Evolutionary conservation across 2,888 invertebrate species (phyloP), one percentile per base, ranked within the genome.

Genomic region (Macrosiphum euphorbiae): DNA sequence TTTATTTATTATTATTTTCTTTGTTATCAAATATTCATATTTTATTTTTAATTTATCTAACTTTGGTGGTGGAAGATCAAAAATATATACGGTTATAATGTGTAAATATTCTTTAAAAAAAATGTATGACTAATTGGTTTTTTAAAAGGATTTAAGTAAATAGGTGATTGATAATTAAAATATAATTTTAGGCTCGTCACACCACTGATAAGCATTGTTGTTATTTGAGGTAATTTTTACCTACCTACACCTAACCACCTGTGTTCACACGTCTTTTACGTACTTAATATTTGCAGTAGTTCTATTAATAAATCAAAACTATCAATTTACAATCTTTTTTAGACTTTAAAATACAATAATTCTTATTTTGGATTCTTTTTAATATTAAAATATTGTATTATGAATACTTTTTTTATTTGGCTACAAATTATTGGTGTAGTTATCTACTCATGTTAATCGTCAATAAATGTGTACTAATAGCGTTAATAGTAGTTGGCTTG

Each of bases 161-260:
- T 67, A n/a, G n/a, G n/a, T 67, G 5, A 67, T 16, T 67, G n/a
- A n/a, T 67, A n/a, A 47, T 16, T 52, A 24, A 61, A 90, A 90
- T 44, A 67, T 58, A 58, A 58, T 24, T 90, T 26, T 13, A 91
- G 41, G 41, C 52, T 92, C 41, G 28, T 92, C 88, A 88, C 67
- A 52, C 67, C 41, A 52, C 67, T 88, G 41, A 88, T 26, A 87
- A 92, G 26, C 24, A 86, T 91, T 52, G 35, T 85, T 91, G 44
- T 88, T 47, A 78, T 91, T 91, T 91, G 3, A 50, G 41, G 35
- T 91, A n/a, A 67, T 50, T 61, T 67, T 91, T 50, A 16, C 41
- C 20, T 78, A 67, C 88, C 88, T 41, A 67, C 67, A 92, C 88
- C 92, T 92, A 67, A 92, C 92, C 88, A 92, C 92, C 92, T 35